Evolutionary conservation across 2,113 vertebrate genomes (phyloP), one percentile per base, ranked within the genome.

Genomic region (Megatriorchis doriae): DNA sequence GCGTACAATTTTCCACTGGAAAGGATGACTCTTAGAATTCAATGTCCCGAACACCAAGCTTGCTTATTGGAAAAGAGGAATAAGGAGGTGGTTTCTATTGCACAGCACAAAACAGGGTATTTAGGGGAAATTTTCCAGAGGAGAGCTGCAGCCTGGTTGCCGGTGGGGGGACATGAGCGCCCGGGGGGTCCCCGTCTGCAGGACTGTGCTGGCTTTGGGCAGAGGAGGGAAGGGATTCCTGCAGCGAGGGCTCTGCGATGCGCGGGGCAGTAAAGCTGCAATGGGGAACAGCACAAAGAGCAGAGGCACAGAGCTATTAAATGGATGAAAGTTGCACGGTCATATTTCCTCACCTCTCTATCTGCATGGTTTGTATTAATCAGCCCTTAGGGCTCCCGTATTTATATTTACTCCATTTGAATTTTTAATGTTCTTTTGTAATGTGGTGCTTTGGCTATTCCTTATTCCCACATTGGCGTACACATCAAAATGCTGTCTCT

Each of bases 311-410:
- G 31, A 25, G 55, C 12, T 13, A 5, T 21, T 32, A 29, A 5
- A 14, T 0, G 11, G 34, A 20, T 9, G 38, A 1, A 1, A 8
- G 7, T 3, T 6, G n/a, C 2, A 1, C 4, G 40, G 26, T 31
- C n/a, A 0, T 5, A 4, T 31, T 10, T 38, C 16, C 84, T 63
- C 23, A 5, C 5, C n/a, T n/a, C 42, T 10, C 4, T 10, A 0
- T 8, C 42, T 29, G 7, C 7, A 9, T 32, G 29, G 4, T 40
- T 11, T 27, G 27, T 31, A 1, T 13, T 38, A 29, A 22, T 7
- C 63, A 32, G 11, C 16, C 23, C 36, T 16, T 3, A 1, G 72
- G 26, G 19, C 20, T 77, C 43, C 52, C 4, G 0, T 21, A 22
- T 18, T 40, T n/a, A 4, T 43, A 19, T 55, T 72, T 78, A 38